phyloP scores from a whole-genome alignment of 1,140 invertebrate genomes.

The Brachionus koreanus region DNA sequence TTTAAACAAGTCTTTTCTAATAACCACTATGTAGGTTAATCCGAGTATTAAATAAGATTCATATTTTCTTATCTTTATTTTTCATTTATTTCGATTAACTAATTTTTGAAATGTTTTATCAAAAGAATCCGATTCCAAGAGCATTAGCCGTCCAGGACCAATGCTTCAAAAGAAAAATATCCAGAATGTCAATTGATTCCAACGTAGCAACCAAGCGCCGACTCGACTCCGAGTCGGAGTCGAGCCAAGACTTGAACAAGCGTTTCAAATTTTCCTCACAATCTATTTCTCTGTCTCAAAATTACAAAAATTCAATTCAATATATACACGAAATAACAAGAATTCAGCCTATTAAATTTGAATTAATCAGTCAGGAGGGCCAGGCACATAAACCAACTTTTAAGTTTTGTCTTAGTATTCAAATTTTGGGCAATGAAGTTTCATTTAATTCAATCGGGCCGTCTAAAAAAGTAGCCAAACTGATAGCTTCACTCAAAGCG shows the following conservation, averaged over 20 bases:
- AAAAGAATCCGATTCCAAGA: not conserved
- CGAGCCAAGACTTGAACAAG: not conserved
- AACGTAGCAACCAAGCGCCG: not conserved
- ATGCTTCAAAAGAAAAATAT: not conserved
- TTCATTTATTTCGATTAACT: not conserved
- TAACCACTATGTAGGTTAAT: not conserved
- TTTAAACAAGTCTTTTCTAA: slow-evolving; percentile 7
- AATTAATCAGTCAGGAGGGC: not conserved
- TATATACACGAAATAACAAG: not conserved
- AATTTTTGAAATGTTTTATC: not conserved
- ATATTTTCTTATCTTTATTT: not conserved
- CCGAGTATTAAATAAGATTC: not conserved
- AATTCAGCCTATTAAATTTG: slow-evolving; percentile 39
- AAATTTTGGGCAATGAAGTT: not conserved
- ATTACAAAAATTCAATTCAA: slow-evolving; percentile 27
- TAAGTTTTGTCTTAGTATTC: not conserved
- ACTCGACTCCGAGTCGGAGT: not conserved
- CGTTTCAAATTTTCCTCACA: not conserved
- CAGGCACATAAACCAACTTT: slow-evolving; percentile 29
- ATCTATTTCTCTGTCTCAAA: not conserved
- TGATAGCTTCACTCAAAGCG: not conserved
- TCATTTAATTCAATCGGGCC: not conserved
- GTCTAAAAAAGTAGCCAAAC: slow-evolving; percentile 28
- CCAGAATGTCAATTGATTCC: not conserved
- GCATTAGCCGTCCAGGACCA: not conserved